These are phyloP conservation scores for Pimpla rufipes DNA, from an alignment of 2,888 invertebrate genomes.

Conservation along the genomic window DNA sequence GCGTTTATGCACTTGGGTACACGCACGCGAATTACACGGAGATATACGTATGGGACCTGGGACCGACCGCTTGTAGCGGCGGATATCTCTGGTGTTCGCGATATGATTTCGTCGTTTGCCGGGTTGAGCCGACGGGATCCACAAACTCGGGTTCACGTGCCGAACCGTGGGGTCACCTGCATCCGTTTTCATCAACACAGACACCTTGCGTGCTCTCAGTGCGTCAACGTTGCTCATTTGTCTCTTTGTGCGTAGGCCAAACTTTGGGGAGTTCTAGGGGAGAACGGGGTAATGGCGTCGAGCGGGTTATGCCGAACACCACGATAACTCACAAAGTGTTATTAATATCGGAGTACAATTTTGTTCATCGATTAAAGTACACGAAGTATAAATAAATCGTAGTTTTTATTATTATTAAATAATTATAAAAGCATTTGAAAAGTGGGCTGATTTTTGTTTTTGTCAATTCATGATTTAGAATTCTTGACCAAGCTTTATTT, in stretches of 20 bases:
- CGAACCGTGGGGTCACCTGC: conserved; percentile 16
- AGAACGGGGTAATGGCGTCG: background rate
- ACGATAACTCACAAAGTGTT: background rate
- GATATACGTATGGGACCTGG: background rate
- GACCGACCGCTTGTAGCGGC: background rate
- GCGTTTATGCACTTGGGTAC: conserved; percentile 41
- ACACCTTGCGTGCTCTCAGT: background rate
- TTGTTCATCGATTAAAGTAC: background rate
- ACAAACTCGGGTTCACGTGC: background rate
- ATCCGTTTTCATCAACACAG: conserved; percentile 22
- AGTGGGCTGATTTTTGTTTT: too few species aligned
- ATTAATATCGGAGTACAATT: background rate
- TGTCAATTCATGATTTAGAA: too few species aligned
- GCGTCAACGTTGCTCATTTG: background rate
- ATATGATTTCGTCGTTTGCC: conserved; percentile 41
- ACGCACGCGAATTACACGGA: conserved; percentile 42
- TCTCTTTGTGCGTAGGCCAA: background rate
- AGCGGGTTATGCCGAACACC: background rate
- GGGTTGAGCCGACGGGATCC: conserved; percentile 12
- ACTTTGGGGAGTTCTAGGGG: background rate
- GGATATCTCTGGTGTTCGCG: conserved; percentile 26
- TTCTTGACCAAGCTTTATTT: too few species aligned
- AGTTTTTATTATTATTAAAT: too few species aligned
- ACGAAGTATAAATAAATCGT: background rate
- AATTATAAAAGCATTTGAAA: too few species aligned